Percentiles rank a stretch among this genome's conserved stretches.
Conservation (phyloP, 2,113 vertebrate genomes). For the Motacilla tschutschensis region DNA sequence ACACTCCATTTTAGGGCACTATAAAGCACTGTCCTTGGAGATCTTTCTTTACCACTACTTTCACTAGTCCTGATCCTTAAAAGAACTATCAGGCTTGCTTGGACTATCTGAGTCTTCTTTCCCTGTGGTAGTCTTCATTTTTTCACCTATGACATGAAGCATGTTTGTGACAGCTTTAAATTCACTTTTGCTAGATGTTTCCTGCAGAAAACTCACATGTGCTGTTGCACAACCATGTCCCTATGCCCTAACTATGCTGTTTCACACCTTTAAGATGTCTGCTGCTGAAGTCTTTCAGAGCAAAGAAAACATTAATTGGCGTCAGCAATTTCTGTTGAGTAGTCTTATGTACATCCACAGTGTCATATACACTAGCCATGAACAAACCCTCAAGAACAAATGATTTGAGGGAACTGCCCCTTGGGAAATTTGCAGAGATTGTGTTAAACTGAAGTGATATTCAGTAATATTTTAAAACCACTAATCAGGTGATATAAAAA, state of each 20-base stretch:
- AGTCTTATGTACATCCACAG: background rate
- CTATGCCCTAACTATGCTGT: background rate
- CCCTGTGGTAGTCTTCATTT: background rate
- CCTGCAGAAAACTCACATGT: background rate
- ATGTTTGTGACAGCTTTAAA: background rate
- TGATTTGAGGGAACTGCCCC: background rate
- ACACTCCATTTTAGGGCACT: background rate
- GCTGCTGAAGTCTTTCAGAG: background rate
- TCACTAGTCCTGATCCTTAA: background rate
- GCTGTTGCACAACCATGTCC: background rate
- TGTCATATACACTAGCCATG: background rate
- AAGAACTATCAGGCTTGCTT: background rate
- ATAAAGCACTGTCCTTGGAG: background rate
- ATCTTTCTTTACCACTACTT: background rate
- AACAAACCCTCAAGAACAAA: background rate
- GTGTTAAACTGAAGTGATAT: background rate
- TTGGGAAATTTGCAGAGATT: background rate
- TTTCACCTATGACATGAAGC: background rate
- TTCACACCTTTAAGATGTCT: background rate
- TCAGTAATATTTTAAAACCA: slow-evolving; percentile 15
- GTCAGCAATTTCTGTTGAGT: background rate
- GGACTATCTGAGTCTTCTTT: background rate
- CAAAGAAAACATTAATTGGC: background rate
- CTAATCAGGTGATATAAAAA: background rate
- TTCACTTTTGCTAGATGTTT: background rate